Conservation (phyloP, 2,888 invertebrate species). For the Carterocephalus palaemon region DNA sequence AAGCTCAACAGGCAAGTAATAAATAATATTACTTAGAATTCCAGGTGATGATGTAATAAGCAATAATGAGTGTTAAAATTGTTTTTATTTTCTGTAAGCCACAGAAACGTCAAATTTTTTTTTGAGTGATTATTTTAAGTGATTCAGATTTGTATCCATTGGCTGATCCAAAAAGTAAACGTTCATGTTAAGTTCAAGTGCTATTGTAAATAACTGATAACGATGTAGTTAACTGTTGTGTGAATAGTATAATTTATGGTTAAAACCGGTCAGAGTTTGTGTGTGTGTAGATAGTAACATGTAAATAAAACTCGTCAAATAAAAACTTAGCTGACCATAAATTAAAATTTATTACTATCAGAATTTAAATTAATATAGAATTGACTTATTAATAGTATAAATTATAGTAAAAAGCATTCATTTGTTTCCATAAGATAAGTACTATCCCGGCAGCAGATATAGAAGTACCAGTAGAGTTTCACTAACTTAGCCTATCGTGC, state of each 20-base stretch:
- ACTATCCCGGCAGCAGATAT: slow-evolving; percentile 16
- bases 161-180: slow-evolving; percentile 9
- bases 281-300: slow-evolving; percentile 71
- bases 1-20: slow-evolving; percentile 38
- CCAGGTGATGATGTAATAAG: not conserved
- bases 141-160: slow-evolving; percentile 9
- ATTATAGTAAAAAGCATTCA: slow-evolving; percentile 16
- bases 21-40: not conserved
- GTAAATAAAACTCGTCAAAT: slow-evolving; percentile 43
- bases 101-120: too few relatives aligned
- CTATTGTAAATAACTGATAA: slow-evolving; percentile 65
- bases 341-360: slow-evolving; percentile 21
- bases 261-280: slow-evolving; percentile 63
- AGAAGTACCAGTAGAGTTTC: slow-evolving; percentile 14
- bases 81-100: slow-evolving; percentile 7
- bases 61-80: slow-evolving; percentile 7
- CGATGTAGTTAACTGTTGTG: slow-evolving; percentile 67
- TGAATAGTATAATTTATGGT: slow-evolving; percentile 68
- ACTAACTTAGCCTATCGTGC: slow-evolving; percentile 12
- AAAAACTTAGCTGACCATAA: slow-evolving; percentile 22
- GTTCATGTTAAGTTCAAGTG: slow-evolving; percentile 25
- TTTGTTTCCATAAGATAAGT: slow-evolving; percentile 19
- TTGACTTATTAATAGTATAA: slow-evolving; percentile 19
- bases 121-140: too few relatives aligned
- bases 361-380: slow-evolving; percentile 21